Conservation (phyloP, 2,888 invertebrate genomes). For the Strigamia maritima region DNA sequence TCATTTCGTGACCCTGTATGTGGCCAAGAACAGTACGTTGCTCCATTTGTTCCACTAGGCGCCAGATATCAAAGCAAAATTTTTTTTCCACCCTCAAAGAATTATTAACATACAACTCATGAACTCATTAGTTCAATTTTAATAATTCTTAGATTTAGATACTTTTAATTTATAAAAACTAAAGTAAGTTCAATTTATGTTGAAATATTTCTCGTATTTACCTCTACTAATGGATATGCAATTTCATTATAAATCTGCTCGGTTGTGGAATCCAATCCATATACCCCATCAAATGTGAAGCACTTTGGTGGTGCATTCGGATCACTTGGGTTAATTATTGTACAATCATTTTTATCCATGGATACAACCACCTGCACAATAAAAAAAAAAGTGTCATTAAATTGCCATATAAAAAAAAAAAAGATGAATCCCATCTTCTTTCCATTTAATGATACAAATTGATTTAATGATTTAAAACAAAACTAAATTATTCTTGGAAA, state of each 20-base stretch:
- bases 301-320: slow-evolving; percentile 62
- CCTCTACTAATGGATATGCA: slow-evolving; percentile 76
- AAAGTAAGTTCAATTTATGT: too few relatives aligned
- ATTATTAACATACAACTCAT: too few relatives aligned
- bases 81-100: too few relatives aligned
- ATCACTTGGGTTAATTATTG: slow-evolving; percentile 62
- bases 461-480: too few relatives aligned
- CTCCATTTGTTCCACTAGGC: too few relatives aligned
- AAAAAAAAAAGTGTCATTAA: background rate
- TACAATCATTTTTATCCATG: slow-evolving; percentile 62
- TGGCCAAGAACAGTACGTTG: too few relatives aligned
- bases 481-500: too few relatives aligned
- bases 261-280: slow-evolving; percentile 71
- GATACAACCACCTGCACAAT: slow-evolving; percentile 62
- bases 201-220: slow-evolving; percentile 49
- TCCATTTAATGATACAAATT: background rate
- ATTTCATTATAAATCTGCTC: slow-evolving; percentile 84
- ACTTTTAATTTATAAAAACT: too few relatives aligned
- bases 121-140: too few relatives aligned
- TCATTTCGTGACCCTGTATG: too few relatives aligned
- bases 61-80: too few relatives aligned
- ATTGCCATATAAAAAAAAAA: background rate
- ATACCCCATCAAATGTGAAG: slow-evolving; percentile 82
- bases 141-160: too few relatives aligned
- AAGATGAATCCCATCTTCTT: background rate